Percentiles rank a stretch among this genome's conserved stretches.
phyloP scores from a whole-genome alignment of 2,888 invertebrate genomes.

The Archips xylosteana region DNA sequence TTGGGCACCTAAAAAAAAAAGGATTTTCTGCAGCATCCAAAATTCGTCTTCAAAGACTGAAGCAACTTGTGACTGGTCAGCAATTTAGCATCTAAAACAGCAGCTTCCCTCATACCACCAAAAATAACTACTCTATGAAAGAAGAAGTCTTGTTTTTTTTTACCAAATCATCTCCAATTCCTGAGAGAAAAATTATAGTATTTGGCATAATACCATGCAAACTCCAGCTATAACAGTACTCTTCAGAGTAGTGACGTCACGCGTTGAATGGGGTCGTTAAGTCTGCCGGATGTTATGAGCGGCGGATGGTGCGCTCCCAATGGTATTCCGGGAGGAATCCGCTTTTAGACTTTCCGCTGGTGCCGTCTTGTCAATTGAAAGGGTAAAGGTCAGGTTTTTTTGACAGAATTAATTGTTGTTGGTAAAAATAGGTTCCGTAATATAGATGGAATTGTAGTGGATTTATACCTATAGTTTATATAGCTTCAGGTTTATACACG shows the following conservation, averaged over 20 bases:
- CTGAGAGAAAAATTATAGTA: not conserved
- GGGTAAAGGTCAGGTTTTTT: constrained; percentile 18
- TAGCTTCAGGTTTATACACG: too few relatives aligned
- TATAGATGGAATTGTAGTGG: too few relatives aligned
- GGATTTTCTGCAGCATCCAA: not conserved
- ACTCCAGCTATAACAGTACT: not conserved
- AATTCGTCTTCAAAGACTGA: not conserved
- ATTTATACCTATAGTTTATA: too few relatives aligned
- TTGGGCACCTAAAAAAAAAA: not conserved
- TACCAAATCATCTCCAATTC: not conserved
- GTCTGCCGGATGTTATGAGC: constrained; percentile 58
- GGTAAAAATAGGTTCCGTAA: too few relatives aligned
- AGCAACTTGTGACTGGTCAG: not conserved
- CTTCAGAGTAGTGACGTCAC: constrained; percentile 47
- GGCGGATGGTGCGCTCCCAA: constrained; percentile 51
- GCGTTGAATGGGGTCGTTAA: constrained; percentile 51
- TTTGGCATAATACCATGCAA: not conserved
- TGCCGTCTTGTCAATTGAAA: constrained; percentile 25
- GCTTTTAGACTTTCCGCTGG: constrained; percentile 51
- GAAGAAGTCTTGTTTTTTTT: not conserved
- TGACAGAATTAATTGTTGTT: too few relatives aligned
- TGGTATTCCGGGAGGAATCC: constrained; percentile 43
- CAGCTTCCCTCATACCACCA: not conserved
- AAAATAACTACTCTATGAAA: not conserved
- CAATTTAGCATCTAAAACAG: not conserved